Evolutionary conservation across 1,140 invertebrate species (phyloP).

Genomic region (Aphaenogaster ashmeadi): DNA sequence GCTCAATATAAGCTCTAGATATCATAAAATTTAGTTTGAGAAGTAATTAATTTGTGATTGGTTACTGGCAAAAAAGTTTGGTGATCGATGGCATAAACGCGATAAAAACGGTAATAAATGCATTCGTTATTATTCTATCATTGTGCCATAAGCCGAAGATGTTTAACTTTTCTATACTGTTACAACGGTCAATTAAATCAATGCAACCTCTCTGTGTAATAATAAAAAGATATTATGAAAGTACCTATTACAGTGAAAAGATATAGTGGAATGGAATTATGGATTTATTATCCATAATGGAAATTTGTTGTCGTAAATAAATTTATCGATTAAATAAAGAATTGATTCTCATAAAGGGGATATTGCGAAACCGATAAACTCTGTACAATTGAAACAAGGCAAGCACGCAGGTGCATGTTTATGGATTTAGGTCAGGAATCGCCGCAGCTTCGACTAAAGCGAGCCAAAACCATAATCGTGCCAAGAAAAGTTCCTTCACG

Average conservation of each 20-base stretch:
- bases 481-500: conserved; percentile 74
- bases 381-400: conserved; percentile 37
- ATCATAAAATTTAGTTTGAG: conserved; percentile 38
- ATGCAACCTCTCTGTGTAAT: neutral
- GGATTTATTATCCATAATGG: neutral
- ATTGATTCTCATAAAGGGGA: neutral
- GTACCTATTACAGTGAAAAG: neutral
- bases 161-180: conserved; percentile 3
- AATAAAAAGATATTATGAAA: neutral
- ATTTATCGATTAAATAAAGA: conserved; percentile 13
- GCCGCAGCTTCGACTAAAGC: conserved; percentile 53
- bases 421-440: conserved; percentile 69
- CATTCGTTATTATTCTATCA: conserved; percentile 18
- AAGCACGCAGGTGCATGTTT: conserved; percentile 59
- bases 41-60: conserved; percentile 42
- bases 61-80: neutral
- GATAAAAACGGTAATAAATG: conserved; percentile 23
- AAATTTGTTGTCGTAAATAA: neutral
- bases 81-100: conserved; percentile 5
- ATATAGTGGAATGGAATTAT: neutral
- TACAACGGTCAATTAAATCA: conserved; percentile 22
- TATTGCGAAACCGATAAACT: conserved; percentile 20
- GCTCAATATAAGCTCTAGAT: conserved; percentile 1
- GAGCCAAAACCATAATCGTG: conserved; percentile 71
- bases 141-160: neutral